These are phyloP conservation scores for Lepilemur septentrionalis DNA, from an alignment of 2,797 vertebrate species.

Conservation along the genomic window DNA sequence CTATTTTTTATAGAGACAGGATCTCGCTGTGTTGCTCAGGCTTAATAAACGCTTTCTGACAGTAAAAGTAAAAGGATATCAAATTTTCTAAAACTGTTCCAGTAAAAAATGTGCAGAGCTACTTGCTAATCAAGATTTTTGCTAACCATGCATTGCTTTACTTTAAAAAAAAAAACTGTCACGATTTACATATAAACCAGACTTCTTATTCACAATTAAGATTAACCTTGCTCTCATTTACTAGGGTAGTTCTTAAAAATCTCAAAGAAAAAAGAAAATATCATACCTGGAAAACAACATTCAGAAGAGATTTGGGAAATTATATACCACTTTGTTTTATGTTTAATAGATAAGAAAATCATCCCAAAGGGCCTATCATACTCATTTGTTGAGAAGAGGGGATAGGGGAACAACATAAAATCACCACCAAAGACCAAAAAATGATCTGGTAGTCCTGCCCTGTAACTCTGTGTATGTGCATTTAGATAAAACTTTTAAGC, in stretches of 20 bases:
- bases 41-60: constrained; percentile 30
- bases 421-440: constrained; percentile 11
- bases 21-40: neutral
- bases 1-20: neutral
- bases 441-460: neutral
- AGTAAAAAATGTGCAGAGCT: neutral
- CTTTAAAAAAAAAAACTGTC: neutral
- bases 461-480: neutral
- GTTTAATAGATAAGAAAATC: neutral
- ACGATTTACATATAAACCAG: constrained; percentile 1
- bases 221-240: neutral
- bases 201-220: neutral
- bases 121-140: neutral
- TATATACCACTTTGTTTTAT: neutral
- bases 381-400: neutral
- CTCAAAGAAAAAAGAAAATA: constrained; percentile 8
- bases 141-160: neutral
- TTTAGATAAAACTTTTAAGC: constrained; percentile 14
- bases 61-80: constrained; percentile 7
- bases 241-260: constrained; percentile 40
- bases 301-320: constrained; percentile 37
- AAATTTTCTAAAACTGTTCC: neutral
- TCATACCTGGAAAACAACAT: constrained; percentile 39
- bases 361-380: neutral
- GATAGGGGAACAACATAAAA: constrained; percentile 44